Conservation (phyloP, 2,113 vertebrate genomes). For the Xyliphius kryptos region DNA sequence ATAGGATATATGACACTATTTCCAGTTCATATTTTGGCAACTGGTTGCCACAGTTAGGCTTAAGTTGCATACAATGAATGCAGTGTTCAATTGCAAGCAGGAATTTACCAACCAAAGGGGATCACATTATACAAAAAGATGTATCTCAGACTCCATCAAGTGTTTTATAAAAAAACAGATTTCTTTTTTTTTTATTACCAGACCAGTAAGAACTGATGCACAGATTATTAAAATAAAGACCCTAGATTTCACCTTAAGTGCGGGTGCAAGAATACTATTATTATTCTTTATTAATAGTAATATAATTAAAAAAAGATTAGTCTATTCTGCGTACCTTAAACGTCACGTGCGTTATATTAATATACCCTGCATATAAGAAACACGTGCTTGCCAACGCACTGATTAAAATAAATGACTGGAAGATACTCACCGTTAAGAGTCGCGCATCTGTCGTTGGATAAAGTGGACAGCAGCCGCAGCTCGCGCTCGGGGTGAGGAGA, state of each 20-base stretch:
- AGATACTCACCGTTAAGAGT: background rate
- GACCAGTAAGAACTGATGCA: background rate
- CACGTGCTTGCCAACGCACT: no score
- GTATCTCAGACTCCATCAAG: background rate
- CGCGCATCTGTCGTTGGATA: background rate
- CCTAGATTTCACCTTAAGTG: background rate
- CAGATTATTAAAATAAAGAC: background rate
- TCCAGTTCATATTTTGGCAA: background rate
- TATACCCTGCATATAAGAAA: no score
- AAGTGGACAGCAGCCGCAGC: conserved; percentile 12
- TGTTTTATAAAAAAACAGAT: background rate
- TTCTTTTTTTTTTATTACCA: background rate
- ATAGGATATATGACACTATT: background rate
- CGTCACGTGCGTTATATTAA: background rate
- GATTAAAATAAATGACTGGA: background rate
- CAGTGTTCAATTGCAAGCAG: background rate
- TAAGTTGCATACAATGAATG: no score
- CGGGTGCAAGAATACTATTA: background rate
- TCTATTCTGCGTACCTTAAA: no score
- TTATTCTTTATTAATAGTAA: no score
- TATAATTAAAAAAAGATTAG: no score
- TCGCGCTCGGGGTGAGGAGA: background rate
- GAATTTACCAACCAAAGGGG: background rate
- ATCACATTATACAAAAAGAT: background rate
- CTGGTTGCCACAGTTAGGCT: background rate